Conservation (phyloP, 2,113 vertebrate species). For the Procavia capensis region DNA sequence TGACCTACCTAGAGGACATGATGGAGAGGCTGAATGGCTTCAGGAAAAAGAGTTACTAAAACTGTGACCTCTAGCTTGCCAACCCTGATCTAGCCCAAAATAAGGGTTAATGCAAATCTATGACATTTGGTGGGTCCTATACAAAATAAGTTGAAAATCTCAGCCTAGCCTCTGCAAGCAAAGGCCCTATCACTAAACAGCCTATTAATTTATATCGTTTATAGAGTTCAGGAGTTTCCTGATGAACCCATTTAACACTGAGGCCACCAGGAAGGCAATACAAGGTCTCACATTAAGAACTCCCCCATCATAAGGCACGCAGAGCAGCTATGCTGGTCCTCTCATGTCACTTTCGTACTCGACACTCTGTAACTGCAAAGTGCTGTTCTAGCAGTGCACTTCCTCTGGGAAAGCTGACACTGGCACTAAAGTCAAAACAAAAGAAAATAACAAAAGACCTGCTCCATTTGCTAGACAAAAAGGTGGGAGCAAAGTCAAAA, state of each 20-base stretch:
- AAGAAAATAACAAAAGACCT: conserved; percentile 11
- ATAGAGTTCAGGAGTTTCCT: neutral
- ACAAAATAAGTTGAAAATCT: neutral
- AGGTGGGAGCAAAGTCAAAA: conserved; percentile 9
- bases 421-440: conserved; percentile 48
- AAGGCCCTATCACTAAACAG: neutral
- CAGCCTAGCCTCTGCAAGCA: neutral
- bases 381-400: conserved; percentile 36
- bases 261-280: neutral
- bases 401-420: conserved; percentile 27
- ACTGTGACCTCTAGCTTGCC: neutral
- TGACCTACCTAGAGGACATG: neutral
- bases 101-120: conserved; percentile 30
- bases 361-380: neutral
- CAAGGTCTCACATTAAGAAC: neutral
- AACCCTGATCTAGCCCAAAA: neutral
- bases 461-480: neutral
- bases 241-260: neutral
- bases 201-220: neutral
- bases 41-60: neutral
- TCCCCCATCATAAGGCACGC: neutral
- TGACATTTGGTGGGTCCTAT: neutral
- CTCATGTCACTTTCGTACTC: neutral
- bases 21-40: neutral
- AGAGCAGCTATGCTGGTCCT: neutral